Evolutionary conservation across 2,113 vertebrate species (phyloP).

Genomic region (Lycocorax pyrrhopterus): DNA sequence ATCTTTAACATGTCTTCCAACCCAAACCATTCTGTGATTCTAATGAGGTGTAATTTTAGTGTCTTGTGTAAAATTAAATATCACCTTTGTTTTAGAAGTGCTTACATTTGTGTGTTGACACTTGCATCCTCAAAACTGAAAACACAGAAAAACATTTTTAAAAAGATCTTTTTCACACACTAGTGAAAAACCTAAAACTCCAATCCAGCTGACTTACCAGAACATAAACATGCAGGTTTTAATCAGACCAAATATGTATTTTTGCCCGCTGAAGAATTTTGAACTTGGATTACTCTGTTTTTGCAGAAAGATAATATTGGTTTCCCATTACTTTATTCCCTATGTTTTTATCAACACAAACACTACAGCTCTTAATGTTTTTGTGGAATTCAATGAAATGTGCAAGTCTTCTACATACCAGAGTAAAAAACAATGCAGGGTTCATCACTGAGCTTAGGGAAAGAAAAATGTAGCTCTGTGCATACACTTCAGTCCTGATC

Average conservation of each 20-base stretch:
- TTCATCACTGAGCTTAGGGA: neutral
- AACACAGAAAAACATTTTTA: fast-evolving
- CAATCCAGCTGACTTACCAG: neutral
- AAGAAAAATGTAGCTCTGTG: neutral
- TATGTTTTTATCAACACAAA: neutral
- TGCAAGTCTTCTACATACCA: neutral
- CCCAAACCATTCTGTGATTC: neutral
- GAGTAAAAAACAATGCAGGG: neutral
- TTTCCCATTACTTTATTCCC: neutral
- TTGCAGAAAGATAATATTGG: neutral
- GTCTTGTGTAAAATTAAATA: neutral
- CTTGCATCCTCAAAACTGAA: neutral
- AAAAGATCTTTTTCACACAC: neutral
- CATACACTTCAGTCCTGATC: neutral
- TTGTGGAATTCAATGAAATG: neutral
- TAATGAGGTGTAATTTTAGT: neutral
- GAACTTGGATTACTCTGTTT: neutral
- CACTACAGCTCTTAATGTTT: neutral
- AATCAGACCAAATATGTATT: neutral
- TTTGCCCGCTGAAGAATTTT: neutral
- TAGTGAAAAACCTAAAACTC: neutral
- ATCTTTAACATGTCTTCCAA: neutral
- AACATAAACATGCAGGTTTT: neutral
- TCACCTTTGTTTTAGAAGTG: neutral
- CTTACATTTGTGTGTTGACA: neutral